Percentiles rank a stretch among this genome's conserved stretches.
Evolutionary conservation across 53 echinoderm and acorn worm genomes (phyloP).

Genomic region (Zoroaster sp.): DNA sequence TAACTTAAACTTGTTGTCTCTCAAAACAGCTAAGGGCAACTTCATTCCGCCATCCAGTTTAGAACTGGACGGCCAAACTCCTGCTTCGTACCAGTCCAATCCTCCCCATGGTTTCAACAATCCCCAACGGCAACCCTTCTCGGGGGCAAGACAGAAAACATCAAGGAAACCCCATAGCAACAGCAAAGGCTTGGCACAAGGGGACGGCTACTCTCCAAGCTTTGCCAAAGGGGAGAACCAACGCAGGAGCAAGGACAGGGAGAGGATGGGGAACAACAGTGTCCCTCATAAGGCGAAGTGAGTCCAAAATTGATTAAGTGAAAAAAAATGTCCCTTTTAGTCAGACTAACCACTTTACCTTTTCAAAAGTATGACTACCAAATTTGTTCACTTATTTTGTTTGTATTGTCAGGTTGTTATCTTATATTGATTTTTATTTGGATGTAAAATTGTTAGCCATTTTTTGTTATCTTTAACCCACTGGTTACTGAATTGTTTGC

Average conservation of each 20-base stretch:
- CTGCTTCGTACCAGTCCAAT: neutral
- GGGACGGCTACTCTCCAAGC: conserved; percentile 1
- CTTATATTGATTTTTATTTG: no score
- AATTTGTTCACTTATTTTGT: no score
- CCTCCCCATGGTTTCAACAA: neutral
- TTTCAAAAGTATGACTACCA: no score
- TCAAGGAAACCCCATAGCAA: neutral
- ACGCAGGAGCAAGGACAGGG: neutral
- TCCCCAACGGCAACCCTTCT: neutral
- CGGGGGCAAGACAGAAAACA: conserved; percentile 16
- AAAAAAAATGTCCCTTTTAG: no score
- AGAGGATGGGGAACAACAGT: neutral
- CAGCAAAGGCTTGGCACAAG: neutral
- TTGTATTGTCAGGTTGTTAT: no score
- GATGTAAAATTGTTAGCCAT: no score
- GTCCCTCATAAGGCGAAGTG: neutral
- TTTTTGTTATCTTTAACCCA: no score
- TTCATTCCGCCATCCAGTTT: neutral
- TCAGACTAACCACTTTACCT: no score
- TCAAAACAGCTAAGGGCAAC: no score
- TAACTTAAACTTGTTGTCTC: no score
- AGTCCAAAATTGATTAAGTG: no score
- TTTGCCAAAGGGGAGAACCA: neutral
- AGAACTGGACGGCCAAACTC: neutral
- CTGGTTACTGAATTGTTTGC: no score